Base-by-base conservation (phyloP, 2,888 invertebrate genomes). In the Andrena chrysosceles region DNA sequence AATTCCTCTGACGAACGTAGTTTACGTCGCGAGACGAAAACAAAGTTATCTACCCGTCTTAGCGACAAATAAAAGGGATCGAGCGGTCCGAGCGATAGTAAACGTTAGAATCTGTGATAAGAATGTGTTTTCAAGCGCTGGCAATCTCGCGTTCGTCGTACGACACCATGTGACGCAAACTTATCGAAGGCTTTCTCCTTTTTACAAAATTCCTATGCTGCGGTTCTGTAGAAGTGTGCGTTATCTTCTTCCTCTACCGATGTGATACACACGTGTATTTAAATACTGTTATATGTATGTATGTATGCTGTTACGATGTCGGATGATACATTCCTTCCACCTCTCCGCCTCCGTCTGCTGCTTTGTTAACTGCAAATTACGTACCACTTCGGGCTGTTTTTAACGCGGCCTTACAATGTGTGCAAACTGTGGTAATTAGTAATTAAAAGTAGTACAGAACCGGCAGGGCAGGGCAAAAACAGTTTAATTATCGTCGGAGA, bases 81-180 rank as follows among this genome's bases (percentile, higher is more conserved):
- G 20, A 20, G 4, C 16, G 3, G 13, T 16, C 20, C 5, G 13
- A 42, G 35, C 31, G 60, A 71, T 71, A 13, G 3, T 35, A 42
- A 52, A 63, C 16, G 26, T 35, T 59, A 54, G 35, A 42, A 31
- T 10, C 3, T 1, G 23, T 1, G 67, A 74, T 74, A 74, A 67
- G 29, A 23, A 23, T 23, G 13, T 68, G 16, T 49, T 67, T 48
- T 31, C 29, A 29, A 59, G 31, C n/a, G 13, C 20, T 31, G 52
- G 29, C 31, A 66, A 59, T 73, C 66, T 63, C 20, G n/a, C 5
- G 35, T 16, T 56, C 10, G 2, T 23, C 26, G 13, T 10, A n/a
- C 6, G 42, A 33, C n/a, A 56, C 16, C 16, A 26, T 56, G 23
- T 13, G 56, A 23, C 20, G 23, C 23, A 10, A 10, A 10, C 20